Evolutionary conservation across 2,888 invertebrate species (phyloP).

Genomic region (Cosmia pyralina): DNA sequence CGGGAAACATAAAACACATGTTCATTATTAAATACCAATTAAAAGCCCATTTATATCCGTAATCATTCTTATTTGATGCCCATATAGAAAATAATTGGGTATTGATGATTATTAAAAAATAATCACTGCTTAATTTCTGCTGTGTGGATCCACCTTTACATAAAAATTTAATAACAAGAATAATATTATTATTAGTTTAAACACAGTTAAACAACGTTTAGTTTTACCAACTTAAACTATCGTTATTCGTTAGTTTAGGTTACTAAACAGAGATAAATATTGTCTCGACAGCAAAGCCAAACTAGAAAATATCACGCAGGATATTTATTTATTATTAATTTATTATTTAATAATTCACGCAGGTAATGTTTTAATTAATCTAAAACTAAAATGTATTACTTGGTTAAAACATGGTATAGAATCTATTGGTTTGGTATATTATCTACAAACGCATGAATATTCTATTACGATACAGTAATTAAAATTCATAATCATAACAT

Average conservation of each 20-base stretch:
- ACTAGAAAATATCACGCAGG: neutral
- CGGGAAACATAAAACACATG: slow-evolving; percentile 1
- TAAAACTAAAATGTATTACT: neutral
- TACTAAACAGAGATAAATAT: neutral
- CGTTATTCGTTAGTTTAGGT: neutral
- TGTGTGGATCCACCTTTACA: too few relatives aligned
- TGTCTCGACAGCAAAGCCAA: neutral
- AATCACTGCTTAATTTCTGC: slow-evolving; percentile 17
- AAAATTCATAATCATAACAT: slow-evolving; percentile 11
- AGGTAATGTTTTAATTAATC: neutral
- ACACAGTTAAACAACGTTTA: neutral
- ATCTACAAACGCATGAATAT: slow-evolving; percentile 3
- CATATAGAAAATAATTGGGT: neutral
- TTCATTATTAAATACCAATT: slow-evolving; percentile 27
- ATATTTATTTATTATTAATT: too few relatives aligned
- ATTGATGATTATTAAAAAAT: slow-evolving; percentile 9
- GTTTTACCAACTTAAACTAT: neutral
- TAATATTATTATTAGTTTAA: neutral
- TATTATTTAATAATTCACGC: too few relatives aligned
- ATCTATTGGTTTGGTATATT: too few relatives aligned
- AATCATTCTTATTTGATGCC: slow-evolving; percentile 23
- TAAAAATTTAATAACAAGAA: slow-evolving; percentile 5
- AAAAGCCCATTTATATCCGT: slow-evolving; percentile 18
- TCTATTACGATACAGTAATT: slow-evolving; percentile 7
- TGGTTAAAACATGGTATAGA: neutral